These are phyloP conservation scores for Thunnus albacares DNA, from an alignment of 2,797 vertebrate genomes.

Conservation along the genomic window DNA sequence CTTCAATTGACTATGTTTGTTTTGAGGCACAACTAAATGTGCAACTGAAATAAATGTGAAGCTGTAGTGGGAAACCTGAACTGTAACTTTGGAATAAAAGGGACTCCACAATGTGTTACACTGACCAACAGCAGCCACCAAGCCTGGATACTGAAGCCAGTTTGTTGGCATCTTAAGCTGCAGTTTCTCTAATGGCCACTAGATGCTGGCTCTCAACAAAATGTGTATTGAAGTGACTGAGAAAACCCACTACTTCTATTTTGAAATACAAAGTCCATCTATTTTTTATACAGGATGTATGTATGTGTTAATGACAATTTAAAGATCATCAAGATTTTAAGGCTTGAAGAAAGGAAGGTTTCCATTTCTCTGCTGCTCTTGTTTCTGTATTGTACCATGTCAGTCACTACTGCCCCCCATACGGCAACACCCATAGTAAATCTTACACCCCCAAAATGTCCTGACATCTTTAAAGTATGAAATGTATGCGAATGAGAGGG, in stretches of 20 bases:
- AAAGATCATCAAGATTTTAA: too few relatives aligned
- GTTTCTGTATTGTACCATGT: too few relatives aligned
- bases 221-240: not conserved
- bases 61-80: not conserved
- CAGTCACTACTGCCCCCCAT: too few relatives aligned
- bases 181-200: not conserved
- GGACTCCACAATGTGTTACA: not conserved
- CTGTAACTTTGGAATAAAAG: not conserved
- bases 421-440: not conserved
- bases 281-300: not conserved
- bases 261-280: not conserved
- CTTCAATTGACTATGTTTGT: not conserved
- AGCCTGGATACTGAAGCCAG: not conserved
- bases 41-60: not conserved
- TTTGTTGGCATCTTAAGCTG: not conserved
- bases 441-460: not conserved
- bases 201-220: not conserved
- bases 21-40: not conserved
- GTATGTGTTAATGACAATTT: not conserved
- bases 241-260: not conserved
- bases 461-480: not conserved
- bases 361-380: too few relatives aligned
- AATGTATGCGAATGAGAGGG: not conserved
- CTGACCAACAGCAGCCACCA: not conserved
- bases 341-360: too few relatives aligned